These are phyloP conservation scores for Eueides isabella DNA, from an alignment of 1,140 invertebrate species.

Conservation along the genomic window DNA sequence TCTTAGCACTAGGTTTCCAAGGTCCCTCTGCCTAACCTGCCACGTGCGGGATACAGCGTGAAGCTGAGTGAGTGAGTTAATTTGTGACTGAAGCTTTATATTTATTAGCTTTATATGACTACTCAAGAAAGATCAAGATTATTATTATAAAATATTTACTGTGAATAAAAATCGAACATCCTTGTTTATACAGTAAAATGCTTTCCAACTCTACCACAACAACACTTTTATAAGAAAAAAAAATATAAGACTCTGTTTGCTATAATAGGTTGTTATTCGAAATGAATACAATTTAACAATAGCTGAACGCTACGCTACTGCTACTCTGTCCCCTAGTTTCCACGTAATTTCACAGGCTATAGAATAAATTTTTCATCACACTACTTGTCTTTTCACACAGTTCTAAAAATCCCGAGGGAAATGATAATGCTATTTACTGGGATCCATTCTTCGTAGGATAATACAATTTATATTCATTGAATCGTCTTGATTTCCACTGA, in stretches of 20 bases:
- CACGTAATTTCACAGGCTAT: slow-evolving; percentile 11
- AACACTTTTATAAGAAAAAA: too few species aligned
- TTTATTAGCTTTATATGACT: too few species aligned
- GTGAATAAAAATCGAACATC: too few species aligned
- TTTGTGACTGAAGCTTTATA: too few species aligned
- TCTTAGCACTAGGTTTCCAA: too few species aligned
- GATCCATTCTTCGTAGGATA: slow-evolving; percentile 28
- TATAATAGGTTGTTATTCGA: background rate
- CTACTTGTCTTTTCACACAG: slow-evolving; percentile 24
- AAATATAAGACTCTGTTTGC: background rate
- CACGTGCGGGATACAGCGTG: too few species aligned
- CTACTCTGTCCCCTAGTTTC: background rate
- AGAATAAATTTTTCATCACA: background rate
- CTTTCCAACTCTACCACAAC: too few species aligned
- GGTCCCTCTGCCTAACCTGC: too few species aligned
- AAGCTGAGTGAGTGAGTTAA: too few species aligned
- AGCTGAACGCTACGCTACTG: background rate
- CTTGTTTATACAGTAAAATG: too few species aligned
- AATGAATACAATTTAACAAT: background rate
- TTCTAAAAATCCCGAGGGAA: slow-evolving; percentile 26
- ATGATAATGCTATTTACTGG: slow-evolving; percentile 36
- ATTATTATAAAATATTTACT: too few species aligned
- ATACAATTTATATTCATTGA: slow-evolving; percentile 40
- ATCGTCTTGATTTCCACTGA: slow-evolving; percentile 36
- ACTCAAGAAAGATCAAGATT: too few species aligned